A percentile compares a stretch with the other conserved stretches of the same genome.
phyloP scores from a whole-genome alignment of 2,797 vertebrate genomes.

The Heterohyrax brucei region DNA sequence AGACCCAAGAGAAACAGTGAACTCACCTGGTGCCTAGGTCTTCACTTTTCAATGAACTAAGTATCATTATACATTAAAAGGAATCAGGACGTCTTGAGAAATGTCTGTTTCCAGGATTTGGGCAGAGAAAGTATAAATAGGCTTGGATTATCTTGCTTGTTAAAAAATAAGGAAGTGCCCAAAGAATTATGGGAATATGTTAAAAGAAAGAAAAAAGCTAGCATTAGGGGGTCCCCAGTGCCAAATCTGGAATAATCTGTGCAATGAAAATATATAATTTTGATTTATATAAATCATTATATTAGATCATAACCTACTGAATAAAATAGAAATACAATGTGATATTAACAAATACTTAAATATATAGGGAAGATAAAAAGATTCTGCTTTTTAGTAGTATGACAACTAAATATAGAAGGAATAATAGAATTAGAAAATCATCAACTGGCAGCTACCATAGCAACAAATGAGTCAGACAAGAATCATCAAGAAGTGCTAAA shows the following conservation, averaged over 20 bases:
- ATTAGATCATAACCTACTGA: background rate
- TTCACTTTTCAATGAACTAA: background rate
- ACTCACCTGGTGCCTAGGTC: background rate
- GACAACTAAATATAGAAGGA: background rate
- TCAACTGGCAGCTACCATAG: background rate
- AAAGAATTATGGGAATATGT: background rate
- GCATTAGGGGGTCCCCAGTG: background rate
- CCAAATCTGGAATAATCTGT: background rate
- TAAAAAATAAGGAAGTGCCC: background rate
- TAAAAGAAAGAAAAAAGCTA: background rate
- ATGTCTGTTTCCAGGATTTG: background rate
- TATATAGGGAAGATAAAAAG: background rate
- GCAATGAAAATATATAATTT: slow-evolving; percentile 33
- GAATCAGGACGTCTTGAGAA: background rate
- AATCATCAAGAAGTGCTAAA: slow-evolving; percentile 39
- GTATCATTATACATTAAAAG: background rate
- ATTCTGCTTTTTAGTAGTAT: background rate
- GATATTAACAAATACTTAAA: slow-evolving; percentile 14
- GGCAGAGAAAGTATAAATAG: background rate
- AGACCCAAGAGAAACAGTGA: background rate
- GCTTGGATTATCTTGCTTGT: background rate
- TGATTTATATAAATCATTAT: background rate
- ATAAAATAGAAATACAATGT: background rate
- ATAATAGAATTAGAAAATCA: slow-evolving; percentile 5
- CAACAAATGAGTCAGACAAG: slow-evolving; percentile 11